A percentile compares a stretch with the other conserved stretches of the same genome.
These are phyloP conservation scores for Pitta sordida DNA, from an alignment of 2,113 vertebrate genomes.

Conservation along the genomic window DNA sequence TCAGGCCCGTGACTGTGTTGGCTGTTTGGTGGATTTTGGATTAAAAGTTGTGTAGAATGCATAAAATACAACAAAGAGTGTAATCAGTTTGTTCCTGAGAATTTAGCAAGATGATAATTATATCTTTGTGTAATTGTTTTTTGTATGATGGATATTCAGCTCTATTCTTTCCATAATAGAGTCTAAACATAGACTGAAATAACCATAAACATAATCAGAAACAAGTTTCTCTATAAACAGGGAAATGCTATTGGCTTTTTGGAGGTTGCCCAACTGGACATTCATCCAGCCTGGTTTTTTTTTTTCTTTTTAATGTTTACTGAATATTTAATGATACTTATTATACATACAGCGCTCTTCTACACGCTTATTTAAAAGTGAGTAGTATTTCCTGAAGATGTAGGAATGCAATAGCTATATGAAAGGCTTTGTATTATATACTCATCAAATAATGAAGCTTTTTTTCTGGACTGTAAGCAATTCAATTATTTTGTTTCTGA, in stretches of 20 bases:
- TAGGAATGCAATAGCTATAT: slow-evolving; percentile 1
- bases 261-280: neutral
- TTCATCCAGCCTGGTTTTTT: neutral
- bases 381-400: neutral
- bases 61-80: neutral
- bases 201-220: slow-evolving; percentile 5
- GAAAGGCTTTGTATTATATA: slow-evolving; percentile 4
- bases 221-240: neutral
- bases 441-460: slow-evolving; percentile 52
- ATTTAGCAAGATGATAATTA: slow-evolving; percentile 28
- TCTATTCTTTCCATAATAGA: neutral
- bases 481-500: slow-evolving; percentile 77
- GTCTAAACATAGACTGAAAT: slow-evolving; percentile 26
- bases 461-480: slow-evolving; percentile 60
- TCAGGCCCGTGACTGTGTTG: neutral
- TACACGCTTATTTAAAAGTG: neutral
- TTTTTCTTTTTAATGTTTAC: neutral
- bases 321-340: slow-evolving; percentile 29
- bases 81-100: neutral
- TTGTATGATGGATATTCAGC: neutral
- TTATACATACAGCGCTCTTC: neutral
- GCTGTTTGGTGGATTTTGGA: neutral
- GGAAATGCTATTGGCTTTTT: slow-evolving; percentile 2
- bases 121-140: slow-evolving; percentile 13
- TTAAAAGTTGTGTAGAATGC: neutral